Base-by-base conservation (phyloP, 1,140 invertebrate genomes). In the Lutraria rhynchaena region DNA sequence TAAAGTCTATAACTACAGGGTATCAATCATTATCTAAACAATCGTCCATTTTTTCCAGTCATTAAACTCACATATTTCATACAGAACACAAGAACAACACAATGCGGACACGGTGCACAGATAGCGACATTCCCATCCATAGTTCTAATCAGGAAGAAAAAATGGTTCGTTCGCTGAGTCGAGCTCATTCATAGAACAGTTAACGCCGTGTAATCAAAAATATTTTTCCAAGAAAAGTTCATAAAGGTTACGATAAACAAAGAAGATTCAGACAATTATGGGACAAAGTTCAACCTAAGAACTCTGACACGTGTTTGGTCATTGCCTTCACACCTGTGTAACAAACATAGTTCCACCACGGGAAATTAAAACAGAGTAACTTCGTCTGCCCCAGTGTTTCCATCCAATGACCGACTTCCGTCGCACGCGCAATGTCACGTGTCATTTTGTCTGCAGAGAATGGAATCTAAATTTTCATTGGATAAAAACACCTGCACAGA, bases 291-390 rank as follows among this genome's bases (percentile, higher is more conserved):
- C 22, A 41, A 67, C 63, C 63, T 49, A 46, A 37, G 13, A 27
- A 67, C 49, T 24, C 19, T 5, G 22, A 41, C 73, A 75, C 73
- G 73, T 61, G 73, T 55, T 17, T 17, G 55, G 57, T 46, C 55
- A 55, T 41, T 17, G 44, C 22, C 41, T 22, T 41, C 57, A 49
- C 73, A 75, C 73, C 73, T 75, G 73, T 75, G 73, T 22, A 49
- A 60, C 37, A 71, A 44, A 44, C 58, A 27, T 37, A 49, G 31
- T 57, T 75, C 58, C 63, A 60, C 73, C 29, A 61, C 44, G 57
- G 73, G 73, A 75, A 75, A 75, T 75, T 75, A 75, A 75, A 75
- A 75, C 37, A 37, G 55, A 60, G 49, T 49, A 75, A n/a, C 63
- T 60, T 37, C 58, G 55, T 51, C 58, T 63, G 58, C 31, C 24